Conservation (phyloP, 1,140 invertebrate genomes). For the Brachionus koreanus region DNA sequence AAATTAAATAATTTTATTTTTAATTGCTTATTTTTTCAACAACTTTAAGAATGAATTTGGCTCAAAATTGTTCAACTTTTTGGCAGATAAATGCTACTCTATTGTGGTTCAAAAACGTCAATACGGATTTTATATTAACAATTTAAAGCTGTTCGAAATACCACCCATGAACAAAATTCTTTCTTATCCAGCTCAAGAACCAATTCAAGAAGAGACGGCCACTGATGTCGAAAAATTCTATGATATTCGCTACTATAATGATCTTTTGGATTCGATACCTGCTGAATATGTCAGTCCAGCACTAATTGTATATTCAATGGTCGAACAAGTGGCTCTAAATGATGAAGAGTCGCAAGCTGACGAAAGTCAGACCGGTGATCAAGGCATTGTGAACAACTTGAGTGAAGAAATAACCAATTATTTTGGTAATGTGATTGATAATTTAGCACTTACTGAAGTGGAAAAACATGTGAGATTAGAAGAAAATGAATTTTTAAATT, state of each 20-base stretch:
- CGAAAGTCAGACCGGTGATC: slow-evolving; percentile 51
- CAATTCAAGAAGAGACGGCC: background rate
- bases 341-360: background rate
- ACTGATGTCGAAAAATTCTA: background rate
- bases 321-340: slow-evolving; percentile 54
- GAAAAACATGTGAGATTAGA: slow-evolving; percentile 51
- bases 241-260: slow-evolving; percentile 58
- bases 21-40: background rate
- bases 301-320: slow-evolving; percentile 55
- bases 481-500: background rate
- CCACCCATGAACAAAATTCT: slow-evolving; percentile 13
- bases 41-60: background rate
- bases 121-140: slow-evolving; percentile 38
- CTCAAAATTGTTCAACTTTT: background rate
- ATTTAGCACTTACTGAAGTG: slow-evolving; percentile 52
- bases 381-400: slow-evolving; percentile 48
- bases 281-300: slow-evolving; percentile 55
- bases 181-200: background rate
- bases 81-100: slow-evolving; percentile 32
- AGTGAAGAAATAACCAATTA: slow-evolving; percentile 50
- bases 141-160: slow-evolving; percentile 47
- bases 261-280: slow-evolving; percentile 55
- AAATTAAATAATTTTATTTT: background rate
- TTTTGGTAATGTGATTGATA: slow-evolving; percentile 52
- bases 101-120: slow-evolving; percentile 28